Conservation (phyloP, 2,113 vertebrate species). For the Phaetusa simplex region DNA sequence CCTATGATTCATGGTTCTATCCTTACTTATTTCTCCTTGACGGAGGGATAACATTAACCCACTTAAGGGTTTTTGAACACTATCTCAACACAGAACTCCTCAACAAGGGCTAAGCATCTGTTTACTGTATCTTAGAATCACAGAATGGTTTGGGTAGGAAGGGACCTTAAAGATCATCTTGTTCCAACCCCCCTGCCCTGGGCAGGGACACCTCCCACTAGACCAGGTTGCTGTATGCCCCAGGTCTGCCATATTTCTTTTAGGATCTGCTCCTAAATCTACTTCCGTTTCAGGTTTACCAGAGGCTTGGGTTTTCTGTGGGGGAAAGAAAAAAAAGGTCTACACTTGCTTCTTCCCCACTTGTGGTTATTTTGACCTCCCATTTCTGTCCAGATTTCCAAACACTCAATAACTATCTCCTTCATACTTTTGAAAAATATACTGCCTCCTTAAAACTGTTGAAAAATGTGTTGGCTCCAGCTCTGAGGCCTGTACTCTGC, state of each 20-base stretch:
- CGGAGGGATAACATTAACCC: not conserved
- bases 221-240: no score
- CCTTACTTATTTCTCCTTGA: not conserved
- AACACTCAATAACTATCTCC: not conserved
- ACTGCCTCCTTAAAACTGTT: not conserved
- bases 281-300: not conserved
- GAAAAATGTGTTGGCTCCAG: not conserved
- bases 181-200: no score
- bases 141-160: no score
- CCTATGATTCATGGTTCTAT: not conserved
- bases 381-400: not conserved
- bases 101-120: not conserved
- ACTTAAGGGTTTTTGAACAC: not conserved
- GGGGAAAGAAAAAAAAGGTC: not conserved
- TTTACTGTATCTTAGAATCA: not conserved
- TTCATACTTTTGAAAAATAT: not conserved
- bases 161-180: no score
- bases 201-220: no score
- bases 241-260: not conserved
- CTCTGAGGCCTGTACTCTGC: not conserved
- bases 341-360: not conserved
- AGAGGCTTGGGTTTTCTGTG: not conserved
- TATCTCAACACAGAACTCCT: not conserved
- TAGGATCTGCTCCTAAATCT: not conserved
- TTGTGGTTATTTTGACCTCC: not conserved